These are phyloP conservation scores for Drosophila yooni DNA, from an alignment of 2,888 invertebrate genomes.

Conservation along the genomic window DNA sequence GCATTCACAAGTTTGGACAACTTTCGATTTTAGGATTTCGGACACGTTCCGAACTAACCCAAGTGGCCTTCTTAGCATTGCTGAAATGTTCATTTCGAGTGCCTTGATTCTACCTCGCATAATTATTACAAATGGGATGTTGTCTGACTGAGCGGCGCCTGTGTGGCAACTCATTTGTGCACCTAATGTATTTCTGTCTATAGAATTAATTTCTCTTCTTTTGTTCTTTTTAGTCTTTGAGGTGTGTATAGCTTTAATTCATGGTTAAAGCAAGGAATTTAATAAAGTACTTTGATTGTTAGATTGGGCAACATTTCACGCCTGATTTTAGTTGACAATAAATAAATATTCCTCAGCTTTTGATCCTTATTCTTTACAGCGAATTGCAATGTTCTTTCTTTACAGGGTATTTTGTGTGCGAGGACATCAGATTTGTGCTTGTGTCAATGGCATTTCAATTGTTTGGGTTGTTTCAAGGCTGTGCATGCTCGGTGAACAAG, in stretches of 20 bases:
- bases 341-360: not conserved
- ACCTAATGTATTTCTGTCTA: not conserved
- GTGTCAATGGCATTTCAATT: constrained; percentile 59
- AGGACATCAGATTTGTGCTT: not conserved
- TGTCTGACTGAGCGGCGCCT: not conserved
- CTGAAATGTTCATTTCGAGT: constrained; percentile 36
- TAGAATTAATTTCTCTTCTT: not conserved
- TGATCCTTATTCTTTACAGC: not conserved
- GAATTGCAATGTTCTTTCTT: not conserved
- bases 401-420: constrained; percentile 3
- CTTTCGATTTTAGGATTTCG: constrained; percentile 23
- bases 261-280: not conserved
- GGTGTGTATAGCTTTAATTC: not conserved
- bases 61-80: constrained; percentile 31
- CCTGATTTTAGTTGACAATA: too few species aligned
- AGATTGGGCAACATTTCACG: not conserved
- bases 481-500: constrained; percentile 4
- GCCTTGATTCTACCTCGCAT: constrained; percentile 24
- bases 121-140: constrained; percentile 20
- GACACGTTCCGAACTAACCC: constrained; percentile 39
- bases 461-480: constrained; percentile 32
- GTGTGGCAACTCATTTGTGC: not conserved
- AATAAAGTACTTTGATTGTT: not conserved
- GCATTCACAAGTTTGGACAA: constrained; percentile 13
- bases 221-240: not conserved